Percentiles rank a stretch among this genome's conserved stretches.
Conservation (phyloP, 2,797 vertebrate species). For the Chanos chanos region DNA sequence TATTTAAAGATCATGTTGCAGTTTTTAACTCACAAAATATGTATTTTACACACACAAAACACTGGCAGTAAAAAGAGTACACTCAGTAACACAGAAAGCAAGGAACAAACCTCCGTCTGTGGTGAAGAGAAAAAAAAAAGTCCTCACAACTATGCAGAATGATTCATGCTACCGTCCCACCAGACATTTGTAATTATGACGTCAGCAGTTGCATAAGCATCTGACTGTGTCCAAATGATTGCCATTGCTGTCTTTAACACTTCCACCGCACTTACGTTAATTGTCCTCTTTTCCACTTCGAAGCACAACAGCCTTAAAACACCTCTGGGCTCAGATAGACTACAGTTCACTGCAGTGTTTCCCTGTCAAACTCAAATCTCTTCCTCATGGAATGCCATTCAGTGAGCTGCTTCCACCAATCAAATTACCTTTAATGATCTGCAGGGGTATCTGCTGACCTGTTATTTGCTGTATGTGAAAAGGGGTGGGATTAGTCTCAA, state of each 20-base stretch:
- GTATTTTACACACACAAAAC: too few species aligned
- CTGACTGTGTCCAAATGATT: constrained; percentile 41
- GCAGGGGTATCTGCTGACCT: too few species aligned
- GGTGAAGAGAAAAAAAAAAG: not conserved
- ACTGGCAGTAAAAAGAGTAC: too few species aligned
- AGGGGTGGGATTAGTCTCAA: too few species aligned
- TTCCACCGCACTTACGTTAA: constrained; percentile 25
- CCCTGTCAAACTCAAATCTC: not conserved
- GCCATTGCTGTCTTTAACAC: constrained; percentile 28
- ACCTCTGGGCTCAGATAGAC: too few species aligned
- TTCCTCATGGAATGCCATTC: not conserved
- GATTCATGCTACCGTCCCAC: constrained; percentile 40
- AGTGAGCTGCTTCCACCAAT: not conserved
- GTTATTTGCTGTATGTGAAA: too few species aligned
- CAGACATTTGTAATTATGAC: constrained; percentile 53
- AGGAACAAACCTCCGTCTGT: not conserved
- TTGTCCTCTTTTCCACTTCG: not conserved
- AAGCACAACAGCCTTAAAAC: not conserved
- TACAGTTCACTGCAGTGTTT: too few species aligned
- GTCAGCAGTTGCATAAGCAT: constrained; percentile 57
- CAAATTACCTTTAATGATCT: constrained; percentile 10
- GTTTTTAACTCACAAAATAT: too few species aligned
- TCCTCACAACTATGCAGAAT: constrained; percentile 1
- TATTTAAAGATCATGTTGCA: too few species aligned
- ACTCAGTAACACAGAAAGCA: too few species aligned